Evolutionary conservation across 2,888 invertebrate genomes (phyloP).

Genomic region (Synergus umbraculus): DNA sequence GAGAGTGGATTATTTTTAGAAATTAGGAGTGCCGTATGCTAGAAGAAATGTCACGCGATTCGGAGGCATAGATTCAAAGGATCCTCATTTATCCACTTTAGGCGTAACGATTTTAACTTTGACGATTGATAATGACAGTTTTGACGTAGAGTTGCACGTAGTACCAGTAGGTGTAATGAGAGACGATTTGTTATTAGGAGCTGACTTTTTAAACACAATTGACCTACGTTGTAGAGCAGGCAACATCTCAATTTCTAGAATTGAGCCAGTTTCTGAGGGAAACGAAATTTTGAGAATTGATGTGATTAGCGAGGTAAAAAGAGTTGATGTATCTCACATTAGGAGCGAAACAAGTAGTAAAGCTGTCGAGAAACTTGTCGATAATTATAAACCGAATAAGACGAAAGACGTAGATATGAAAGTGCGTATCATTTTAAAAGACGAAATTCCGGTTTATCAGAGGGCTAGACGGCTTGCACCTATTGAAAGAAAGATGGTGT

Average conservation of each 20-base stretch:
- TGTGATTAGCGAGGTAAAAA: too few relatives aligned
- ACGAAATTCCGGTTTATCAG: too few relatives aligned
- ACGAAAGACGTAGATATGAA: conserved; percentile 43
- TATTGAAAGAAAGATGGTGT: too few relatives aligned
- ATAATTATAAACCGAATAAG: too few relatives aligned
- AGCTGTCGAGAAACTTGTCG: too few relatives aligned
- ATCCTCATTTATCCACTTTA: conserved; percentile 37
- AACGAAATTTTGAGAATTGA: conserved; percentile 31
- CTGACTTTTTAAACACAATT: conserved; percentile 45
- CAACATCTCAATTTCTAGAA: conserved; percentile 31
- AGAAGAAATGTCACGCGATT: conserved; percentile 44
- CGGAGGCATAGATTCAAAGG: conserved; percentile 43
- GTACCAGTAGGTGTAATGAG: conserved; percentile 43
- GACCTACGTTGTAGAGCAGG: conserved; percentile 34
- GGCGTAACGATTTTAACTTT: conserved; percentile 36
- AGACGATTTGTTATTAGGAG: conserved; percentile 46
- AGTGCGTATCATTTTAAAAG: too few relatives aligned
- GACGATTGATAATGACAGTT: conserved; percentile 45
- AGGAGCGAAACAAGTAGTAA: too few relatives aligned
- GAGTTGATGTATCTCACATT: too few relatives aligned
- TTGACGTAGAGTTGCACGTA: conserved; percentile 45
- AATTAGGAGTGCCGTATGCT: conserved; percentile 41
- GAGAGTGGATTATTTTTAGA: conserved; percentile 33
- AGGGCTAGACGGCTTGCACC: too few relatives aligned
- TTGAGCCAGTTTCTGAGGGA: conserved; percentile 24